These are phyloP conservation scores for Bicyclus anynana DNA, from an alignment of 1,140 invertebrate species.

Conservation along the genomic window DNA sequence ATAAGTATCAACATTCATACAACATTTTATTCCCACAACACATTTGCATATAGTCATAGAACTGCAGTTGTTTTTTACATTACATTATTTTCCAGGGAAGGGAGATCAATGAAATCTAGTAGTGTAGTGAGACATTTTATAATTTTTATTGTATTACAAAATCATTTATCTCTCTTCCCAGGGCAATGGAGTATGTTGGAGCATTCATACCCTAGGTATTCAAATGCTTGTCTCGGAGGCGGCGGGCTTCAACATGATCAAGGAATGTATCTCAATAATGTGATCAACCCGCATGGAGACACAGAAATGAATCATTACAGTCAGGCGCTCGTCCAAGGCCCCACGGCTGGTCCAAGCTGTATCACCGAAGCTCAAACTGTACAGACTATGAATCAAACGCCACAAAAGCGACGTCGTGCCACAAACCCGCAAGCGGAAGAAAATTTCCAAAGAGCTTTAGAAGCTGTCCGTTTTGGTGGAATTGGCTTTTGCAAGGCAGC, in stretches of 20 bases:
- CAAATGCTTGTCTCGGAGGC: slow-evolving; percentile 54
- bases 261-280: slow-evolving; percentile 57
- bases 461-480: slow-evolving; percentile 88
- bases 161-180: slow-evolving; percentile 75
- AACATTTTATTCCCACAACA: too few species aligned
- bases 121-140: slow-evolving; percentile 34
- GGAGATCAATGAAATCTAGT: slow-evolving; percentile 70
- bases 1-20: too few species aligned
- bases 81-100: slow-evolving; percentile 65
- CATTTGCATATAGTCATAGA: too few species aligned
- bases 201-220: slow-evolving; percentile 63
- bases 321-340: slow-evolving; percentile 40
- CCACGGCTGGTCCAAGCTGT: slow-evolving; percentile 48
- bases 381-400: slow-evolving; percentile 22
- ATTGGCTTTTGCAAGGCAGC: slow-evolving; percentile 92
- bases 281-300: slow-evolving; percentile 48
- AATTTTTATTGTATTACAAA: slow-evolving; percentile 50
- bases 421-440: slow-evolving; percentile 85
- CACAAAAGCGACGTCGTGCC: slow-evolving; percentile 45
- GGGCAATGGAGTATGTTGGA: slow-evolving; percentile 71
- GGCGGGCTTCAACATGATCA: slow-evolving; percentile 44
- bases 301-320: slow-evolving; percentile 46
- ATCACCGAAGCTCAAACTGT: slow-evolving; percentile 27
- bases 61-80: too few species aligned
- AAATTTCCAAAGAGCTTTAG: slow-evolving; percentile 86